Conservation (phyloP, 1,140 invertebrate species). For the Rhyzopertha dominica region DNA sequence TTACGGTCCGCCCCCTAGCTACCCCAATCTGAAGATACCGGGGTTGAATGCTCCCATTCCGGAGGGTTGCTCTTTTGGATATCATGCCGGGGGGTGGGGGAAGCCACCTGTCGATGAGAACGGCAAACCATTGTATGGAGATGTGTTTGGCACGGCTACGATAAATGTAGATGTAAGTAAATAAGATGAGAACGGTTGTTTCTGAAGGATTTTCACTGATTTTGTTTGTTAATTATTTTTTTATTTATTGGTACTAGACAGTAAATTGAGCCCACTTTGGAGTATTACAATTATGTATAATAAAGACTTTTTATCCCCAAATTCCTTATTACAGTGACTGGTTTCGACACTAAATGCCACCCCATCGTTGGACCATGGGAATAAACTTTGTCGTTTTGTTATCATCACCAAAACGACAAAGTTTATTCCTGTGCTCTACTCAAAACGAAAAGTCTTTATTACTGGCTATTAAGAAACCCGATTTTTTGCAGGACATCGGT, state of each 20-base stretch:
- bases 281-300: no score
- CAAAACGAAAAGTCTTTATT: neutral
- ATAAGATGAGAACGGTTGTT: neutral
- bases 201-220: no score
- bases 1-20: conserved; percentile 98
- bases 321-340: no score
- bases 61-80: conserved; percentile 96
- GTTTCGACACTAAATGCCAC: no score
- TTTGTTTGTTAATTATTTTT: no score
- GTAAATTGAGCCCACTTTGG: no score
- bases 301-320: no score
- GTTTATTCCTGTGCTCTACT: neutral
- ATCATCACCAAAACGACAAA: no score
- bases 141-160: conserved; percentile 86
- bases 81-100: conserved; percentile 98
- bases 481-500: conserved; percentile 52
- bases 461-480: no score
- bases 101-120: conserved; percentile 99
- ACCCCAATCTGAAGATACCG: conserved; percentile 97
- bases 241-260: neutral
- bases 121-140: conserved; percentile 96
- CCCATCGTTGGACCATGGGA: no score
- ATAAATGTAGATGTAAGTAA: conserved; percentile 57
- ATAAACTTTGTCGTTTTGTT: no score
- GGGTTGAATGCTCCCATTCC: conserved; percentile 91